phyloP scores from a whole-genome alignment of 2,797 vertebrate species.

The Lepilemur ruficaudatus region DNA sequence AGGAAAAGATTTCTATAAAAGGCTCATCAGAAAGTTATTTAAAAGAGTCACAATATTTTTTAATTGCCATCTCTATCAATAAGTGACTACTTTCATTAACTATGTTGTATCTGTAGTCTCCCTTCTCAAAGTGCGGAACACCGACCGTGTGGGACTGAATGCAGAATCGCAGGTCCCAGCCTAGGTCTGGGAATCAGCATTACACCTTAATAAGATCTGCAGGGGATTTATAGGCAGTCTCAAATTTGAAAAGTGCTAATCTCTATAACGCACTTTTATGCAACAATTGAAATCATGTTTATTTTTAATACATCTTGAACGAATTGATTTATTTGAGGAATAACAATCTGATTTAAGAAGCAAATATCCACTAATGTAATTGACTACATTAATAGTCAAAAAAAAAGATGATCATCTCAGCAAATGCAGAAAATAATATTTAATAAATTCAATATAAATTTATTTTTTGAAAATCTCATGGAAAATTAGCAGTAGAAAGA shows the following conservation, averaged over 20 bases:
- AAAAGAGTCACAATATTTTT: background rate
- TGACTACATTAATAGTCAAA: background rate
- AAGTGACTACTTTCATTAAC: background rate
- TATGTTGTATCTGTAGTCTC: background rate
- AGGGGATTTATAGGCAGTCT: background rate
- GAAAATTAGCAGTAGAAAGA: background rate
- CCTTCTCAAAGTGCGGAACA: background rate
- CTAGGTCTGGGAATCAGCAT: background rate
- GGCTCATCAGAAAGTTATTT: background rate
- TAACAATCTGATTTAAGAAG: background rate
- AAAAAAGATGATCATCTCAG: background rate
- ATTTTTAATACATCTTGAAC: background rate
- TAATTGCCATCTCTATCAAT: background rate
- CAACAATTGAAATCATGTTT: background rate
- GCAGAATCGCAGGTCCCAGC: background rate
- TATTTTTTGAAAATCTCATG: background rate
- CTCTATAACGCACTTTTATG: background rate
- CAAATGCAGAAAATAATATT: background rate
- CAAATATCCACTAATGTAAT: background rate
- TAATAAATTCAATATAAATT: background rate
- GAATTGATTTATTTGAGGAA: background rate
- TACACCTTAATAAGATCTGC: background rate
- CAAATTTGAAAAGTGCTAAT: background rate
- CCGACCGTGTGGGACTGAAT: background rate
- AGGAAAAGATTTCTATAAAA: background rate